A percentile compares a stretch with the other conserved stretches of the same genome.
Conservation (phyloP, 2,797 vertebrate species). For the Nasua narica region DNA sequence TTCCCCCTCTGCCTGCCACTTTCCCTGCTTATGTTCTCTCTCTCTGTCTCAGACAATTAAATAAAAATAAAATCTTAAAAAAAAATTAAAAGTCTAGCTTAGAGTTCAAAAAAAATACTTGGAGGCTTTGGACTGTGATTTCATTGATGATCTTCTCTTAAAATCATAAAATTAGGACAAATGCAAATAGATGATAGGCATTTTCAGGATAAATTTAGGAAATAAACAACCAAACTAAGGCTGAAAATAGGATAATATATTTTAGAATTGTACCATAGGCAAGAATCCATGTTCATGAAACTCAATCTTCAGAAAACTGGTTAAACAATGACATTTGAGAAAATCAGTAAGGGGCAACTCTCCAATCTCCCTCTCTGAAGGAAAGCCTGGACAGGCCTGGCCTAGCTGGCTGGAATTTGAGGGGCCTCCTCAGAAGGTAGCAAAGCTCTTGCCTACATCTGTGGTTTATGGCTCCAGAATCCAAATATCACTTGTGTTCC, state of each 20-base stretch:
- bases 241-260: neutral
- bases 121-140: neutral
- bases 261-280: neutral
- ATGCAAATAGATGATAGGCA: neutral
- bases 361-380: neutral
- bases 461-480: neutral
- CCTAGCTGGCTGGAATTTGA: neutral
- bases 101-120: neutral
- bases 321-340: neutral
- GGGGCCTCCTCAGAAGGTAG: neutral
- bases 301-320: neutral
- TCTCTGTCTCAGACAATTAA: too few relatives aligned
- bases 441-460: neutral
- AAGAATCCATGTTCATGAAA: neutral
- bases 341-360: neutral
- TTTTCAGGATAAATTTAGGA: neutral
- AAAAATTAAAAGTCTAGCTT: neutral
- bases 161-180: conserved; percentile 8
- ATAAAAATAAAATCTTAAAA: too few relatives aligned
- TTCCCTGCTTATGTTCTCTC: too few relatives aligned
- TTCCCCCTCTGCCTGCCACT: too few relatives aligned
- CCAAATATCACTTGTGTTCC: conserved; percentile 6
- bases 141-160: neutral
- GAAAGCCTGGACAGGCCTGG: neutral
- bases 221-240: neutral